These are phyloP conservation scores for Chrysolina haemoptera DNA, from an alignment of 2,888 invertebrate genomes.

Conservation along the genomic window DNA sequence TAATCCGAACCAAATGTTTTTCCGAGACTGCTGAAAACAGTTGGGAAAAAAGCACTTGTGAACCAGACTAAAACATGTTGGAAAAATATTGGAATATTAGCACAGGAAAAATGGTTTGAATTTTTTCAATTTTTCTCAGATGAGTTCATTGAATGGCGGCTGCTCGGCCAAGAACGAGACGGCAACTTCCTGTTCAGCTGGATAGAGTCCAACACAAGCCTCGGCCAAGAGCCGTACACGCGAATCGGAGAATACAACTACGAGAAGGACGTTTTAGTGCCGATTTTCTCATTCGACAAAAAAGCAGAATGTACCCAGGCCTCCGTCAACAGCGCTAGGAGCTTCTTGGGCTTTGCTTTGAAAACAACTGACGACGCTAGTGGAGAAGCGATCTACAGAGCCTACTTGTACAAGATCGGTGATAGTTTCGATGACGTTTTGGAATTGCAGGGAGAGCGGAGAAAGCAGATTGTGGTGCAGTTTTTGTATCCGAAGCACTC, in stretches of 20 bases:
- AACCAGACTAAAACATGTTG: too few relatives aligned
- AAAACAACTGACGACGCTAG: conserved; percentile 70
- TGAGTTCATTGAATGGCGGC: conserved; percentile 83
- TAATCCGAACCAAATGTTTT: too few relatives aligned
- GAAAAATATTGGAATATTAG: too few relatives aligned
- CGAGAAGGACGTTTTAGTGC: conserved; percentile 74
- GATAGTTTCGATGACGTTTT: conserved; percentile 65
- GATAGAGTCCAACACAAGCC: conserved; percentile 64
- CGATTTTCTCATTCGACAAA: conserved; percentile 76
- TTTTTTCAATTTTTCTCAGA: conserved; percentile 69
- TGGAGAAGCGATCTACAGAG: conserved; percentile 72
- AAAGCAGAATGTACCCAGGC: conserved; percentile 84
- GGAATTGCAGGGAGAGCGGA: conserved; percentile 73
- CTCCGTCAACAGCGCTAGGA: conserved; percentile 80
- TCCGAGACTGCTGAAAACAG: too few relatives aligned
- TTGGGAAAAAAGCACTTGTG: too few relatives aligned
- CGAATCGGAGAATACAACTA: conserved; percentile 79
- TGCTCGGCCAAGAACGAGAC: conserved; percentile 86
- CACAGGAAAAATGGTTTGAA: too few relatives aligned
- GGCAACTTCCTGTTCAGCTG: conserved; percentile 82
- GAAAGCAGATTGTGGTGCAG: conserved; percentile 84
- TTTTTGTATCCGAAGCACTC: conserved; percentile 78
- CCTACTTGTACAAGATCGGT: conserved; percentile 75
- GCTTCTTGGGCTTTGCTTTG: conserved; percentile 75
- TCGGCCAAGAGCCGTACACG: conserved; percentile 60